These are phyloP conservation scores for Heteromyza rotundicornis DNA, from an alignment of 2,888 invertebrate genomes.

Conservation along the genomic window DNA sequence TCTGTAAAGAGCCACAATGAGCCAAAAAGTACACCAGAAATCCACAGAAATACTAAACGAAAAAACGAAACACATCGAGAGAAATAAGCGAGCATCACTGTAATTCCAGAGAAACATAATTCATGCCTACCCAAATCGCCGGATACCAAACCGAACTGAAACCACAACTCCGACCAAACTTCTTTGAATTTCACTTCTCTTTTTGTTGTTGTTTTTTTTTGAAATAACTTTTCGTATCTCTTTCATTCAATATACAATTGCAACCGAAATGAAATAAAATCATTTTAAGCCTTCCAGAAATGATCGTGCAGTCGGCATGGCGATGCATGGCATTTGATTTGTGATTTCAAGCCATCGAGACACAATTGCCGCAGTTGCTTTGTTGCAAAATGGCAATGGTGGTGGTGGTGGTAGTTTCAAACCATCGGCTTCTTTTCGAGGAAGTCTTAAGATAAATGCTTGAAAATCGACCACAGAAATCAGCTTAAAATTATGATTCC, in stretches of 20 bases:
- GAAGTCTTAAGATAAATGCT: conserved; percentile 42
- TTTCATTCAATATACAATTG: conserved; percentile 26
- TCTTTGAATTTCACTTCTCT: neutral
- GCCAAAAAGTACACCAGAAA: conserved; percentile 4
- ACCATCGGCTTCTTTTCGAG: too few species aligned
- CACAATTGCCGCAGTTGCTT: too few species aligned
- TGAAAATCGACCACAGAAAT: conserved; percentile 21
- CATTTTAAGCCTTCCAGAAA: conserved; percentile 38
- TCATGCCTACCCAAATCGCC: conserved; percentile 18
- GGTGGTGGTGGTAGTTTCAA: too few species aligned
- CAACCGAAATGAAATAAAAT: conserved; percentile 48
- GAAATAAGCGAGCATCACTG: too few species aligned
- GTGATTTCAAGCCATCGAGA: too few species aligned
- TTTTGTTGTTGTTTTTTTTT: too few species aligned
- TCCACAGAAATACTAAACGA: neutral
- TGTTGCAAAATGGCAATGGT: too few species aligned
- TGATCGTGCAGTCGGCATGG: conserved; percentile 24
- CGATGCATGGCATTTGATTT: conserved; percentile 13
- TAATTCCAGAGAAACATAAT: conserved; percentile 26
- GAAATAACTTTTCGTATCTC: too few species aligned
- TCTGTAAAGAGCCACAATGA: neutral
- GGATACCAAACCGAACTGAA: neutral
- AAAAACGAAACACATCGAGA: too few species aligned
- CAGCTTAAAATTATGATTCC: conserved; percentile 39
- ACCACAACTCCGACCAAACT: neutral